Percentiles rank a stretch among this genome's conserved stretches.
Evolutionary conservation across 2,113 vertebrate species (phyloP).

Genomic region (Sturnus vulgaris): DNA sequence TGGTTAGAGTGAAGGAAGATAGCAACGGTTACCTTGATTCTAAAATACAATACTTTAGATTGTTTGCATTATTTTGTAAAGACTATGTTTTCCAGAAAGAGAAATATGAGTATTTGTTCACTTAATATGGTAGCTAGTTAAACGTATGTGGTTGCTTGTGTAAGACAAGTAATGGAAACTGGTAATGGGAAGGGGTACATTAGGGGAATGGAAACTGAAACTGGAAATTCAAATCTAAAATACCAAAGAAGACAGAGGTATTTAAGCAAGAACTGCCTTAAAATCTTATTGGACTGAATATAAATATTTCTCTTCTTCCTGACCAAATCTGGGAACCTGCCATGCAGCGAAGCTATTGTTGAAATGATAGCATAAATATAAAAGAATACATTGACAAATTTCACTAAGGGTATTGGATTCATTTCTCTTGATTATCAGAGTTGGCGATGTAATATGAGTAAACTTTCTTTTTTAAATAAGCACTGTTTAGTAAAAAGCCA

Average conservation of each 20-base stretch:
- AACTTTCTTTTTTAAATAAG: background rate
- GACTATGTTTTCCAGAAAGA: background rate
- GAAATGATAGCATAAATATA: background rate
- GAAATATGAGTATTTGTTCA: background rate
- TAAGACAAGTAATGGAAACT: background rate
- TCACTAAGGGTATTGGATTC: background rate
- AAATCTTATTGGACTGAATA: background rate
- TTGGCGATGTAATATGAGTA: rapidly evolving
- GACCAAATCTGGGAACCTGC: background rate
- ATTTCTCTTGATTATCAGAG: background rate
- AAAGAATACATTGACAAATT: background rate
- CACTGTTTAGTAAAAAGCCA: background rate
- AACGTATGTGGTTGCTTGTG: rapidly evolving
- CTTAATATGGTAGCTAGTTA: background rate
- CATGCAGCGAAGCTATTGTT: background rate
- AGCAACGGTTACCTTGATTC: background rate
- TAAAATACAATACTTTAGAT: background rate
- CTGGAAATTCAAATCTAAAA: background rate
- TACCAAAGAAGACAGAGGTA: background rate
- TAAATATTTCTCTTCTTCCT: background rate
- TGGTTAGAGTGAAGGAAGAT: background rate
- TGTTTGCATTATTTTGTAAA: background rate
- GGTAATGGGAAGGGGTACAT: background rate
- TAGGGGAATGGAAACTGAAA: background rate
- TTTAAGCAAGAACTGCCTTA: background rate